Evolutionary conservation across 2,113 vertebrate species (phyloP).

Genomic region (Colaptes auratus): DNA sequence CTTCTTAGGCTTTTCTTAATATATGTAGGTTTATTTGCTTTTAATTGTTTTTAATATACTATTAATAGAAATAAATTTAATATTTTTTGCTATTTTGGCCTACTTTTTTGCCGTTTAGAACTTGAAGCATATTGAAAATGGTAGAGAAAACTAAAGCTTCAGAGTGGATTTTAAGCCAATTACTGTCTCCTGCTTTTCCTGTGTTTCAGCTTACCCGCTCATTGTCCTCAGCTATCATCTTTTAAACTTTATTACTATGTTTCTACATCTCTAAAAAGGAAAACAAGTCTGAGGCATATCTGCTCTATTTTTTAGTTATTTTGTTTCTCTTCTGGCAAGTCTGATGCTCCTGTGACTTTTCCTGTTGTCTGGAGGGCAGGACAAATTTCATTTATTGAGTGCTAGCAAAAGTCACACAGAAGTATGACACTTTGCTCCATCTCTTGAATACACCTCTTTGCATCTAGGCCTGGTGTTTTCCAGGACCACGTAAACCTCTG

Average conservation of each 20-base stretch:
- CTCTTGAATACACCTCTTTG: neutral
- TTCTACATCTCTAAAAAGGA: neutral
- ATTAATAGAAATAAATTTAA: neutral
- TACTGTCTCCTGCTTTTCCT: neutral
- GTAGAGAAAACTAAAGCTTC: conserved; percentile 1
- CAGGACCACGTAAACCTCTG: neutral
- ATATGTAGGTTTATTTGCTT: neutral
- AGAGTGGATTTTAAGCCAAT: neutral
- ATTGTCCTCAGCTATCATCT: neutral
- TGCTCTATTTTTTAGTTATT: neutral
- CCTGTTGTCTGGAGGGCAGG: neutral
- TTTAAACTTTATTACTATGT: neutral
- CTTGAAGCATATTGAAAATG: neutral
- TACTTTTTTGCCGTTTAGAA: neutral
- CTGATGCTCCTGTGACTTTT: neutral
- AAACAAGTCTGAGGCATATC: neutral
- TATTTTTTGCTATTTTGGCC: neutral
- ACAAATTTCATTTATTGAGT: neutral
- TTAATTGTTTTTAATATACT: neutral
- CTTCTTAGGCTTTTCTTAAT: conserved; percentile 18
- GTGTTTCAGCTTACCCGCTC: neutral
- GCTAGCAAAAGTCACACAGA: neutral
- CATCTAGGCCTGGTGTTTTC: neutral
- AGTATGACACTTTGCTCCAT: neutral
- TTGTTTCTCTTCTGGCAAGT: conserved; percentile 5